Evolutionary conservation across 1,140 invertebrate genomes (phyloP), one percentile per base, ranked within the genome.

Genomic region (Drosophila rufa): DNA sequence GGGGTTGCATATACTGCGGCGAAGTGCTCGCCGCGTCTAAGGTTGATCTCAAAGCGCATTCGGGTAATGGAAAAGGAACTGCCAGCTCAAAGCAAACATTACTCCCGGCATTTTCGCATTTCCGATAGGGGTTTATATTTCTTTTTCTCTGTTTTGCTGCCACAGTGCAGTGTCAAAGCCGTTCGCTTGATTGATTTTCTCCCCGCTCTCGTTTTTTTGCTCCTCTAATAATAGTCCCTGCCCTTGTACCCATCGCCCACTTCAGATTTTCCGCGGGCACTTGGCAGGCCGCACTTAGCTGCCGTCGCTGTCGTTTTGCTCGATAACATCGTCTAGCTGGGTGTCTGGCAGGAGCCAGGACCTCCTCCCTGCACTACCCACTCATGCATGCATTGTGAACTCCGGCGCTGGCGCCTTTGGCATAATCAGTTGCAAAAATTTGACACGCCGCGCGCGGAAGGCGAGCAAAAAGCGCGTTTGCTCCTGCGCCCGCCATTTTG

Each of bases 261-360:
- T 68, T 87, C 59, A 66, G 71, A 60, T 69, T 47, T 53, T 67
- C 83, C 76, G 69, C 79, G 66, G 83, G 75, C 83, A 86, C 83
- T 80, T 80, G 80, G 64, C 76, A 75, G 82, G 58, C 73, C 81
- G 67, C 78, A 85, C 68, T 69, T 65, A 80, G 73, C 80, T 43
- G 43, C 57, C 53, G 73, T 75, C 74, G 66, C 62, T 75, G 61
- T 66, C 62, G 78, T 84, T 90, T 79, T 89, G 81, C 76, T 84
- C 81, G 85, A 89, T 90, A 89, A 81, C 76, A 85, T 90, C 85
- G 85, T 89, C 85, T 89, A 90, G 85, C 75, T 79, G 81, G 85
- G 81, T 62, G 84, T 89, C 81, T 89, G 81, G 75, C 81, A 73
- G 53, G 22, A 25, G 22, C 27, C 15, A 45, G 8, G 12, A 19